Evolutionary conservation across 2,113 vertebrate species (phyloP).

Genomic region (Empidonax traillii): DNA sequence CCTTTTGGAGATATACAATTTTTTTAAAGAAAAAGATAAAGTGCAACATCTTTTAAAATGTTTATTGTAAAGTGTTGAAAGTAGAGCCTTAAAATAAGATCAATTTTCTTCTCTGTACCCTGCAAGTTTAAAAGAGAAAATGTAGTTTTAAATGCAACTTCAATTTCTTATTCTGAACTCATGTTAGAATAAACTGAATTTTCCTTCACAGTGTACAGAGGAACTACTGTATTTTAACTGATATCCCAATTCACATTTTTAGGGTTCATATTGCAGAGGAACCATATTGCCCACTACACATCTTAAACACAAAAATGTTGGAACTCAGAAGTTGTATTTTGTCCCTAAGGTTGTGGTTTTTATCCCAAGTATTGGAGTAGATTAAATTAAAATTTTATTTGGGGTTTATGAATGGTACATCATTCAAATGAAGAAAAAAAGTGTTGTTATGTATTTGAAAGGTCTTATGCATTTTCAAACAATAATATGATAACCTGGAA

Average conservation of each 20-base stretch:
- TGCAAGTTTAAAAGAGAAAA: not conserved
- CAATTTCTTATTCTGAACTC: not conserved
- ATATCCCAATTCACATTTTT: not conserved
- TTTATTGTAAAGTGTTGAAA: not conserved
- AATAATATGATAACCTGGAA: not conserved
- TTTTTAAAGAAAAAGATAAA: not conserved
- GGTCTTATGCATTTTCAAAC: not conserved
- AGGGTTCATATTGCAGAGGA: not conserved
- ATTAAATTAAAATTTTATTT: not conserved
- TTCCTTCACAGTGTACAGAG: not conserved
- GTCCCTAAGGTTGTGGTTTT: not conserved
- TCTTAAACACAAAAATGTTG: not conserved
- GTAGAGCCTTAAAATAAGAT: not conserved
- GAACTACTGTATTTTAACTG: not conserved
- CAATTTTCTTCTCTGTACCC: not conserved
- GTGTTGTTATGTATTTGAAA: not conserved
- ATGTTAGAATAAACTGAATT: not conserved
- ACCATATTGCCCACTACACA: rapidly evolving
- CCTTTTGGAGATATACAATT: not conserved
- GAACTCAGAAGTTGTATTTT: not conserved
- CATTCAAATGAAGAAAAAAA: not conserved
- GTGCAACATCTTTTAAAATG: not conserved
- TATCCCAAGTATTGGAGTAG: not conserved
- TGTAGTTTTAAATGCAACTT: not conserved
- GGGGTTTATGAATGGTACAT: not conserved